phyloP scores from a whole-genome alignment of 2,888 invertebrate genomes.

The Heteromurus nitidus region DNA sequence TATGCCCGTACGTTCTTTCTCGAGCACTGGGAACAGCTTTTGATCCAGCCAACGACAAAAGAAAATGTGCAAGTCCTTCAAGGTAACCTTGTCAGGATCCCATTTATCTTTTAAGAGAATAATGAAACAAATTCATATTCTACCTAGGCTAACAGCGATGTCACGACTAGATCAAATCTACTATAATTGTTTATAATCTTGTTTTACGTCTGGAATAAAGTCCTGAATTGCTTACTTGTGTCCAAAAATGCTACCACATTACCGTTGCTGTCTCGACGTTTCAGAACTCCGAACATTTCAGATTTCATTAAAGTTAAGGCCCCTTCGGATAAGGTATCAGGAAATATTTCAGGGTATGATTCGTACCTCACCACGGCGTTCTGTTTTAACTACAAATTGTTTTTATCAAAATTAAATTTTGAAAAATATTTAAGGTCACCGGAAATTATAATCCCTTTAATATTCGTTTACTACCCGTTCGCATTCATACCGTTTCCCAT shows the following conservation, averaged over 20 bases:
- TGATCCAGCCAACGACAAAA: not conserved
- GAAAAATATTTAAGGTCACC: not conserved
- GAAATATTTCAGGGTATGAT: not conserved
- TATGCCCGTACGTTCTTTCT: conserved; percentile 22
- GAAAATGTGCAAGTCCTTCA: not conserved
- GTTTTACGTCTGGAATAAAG: too few relatives aligned
- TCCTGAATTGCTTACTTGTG: not conserved
- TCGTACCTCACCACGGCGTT: not conserved
- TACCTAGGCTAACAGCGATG: too few relatives aligned
- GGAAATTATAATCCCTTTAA: not conserved
- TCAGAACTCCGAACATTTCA: not conserved
- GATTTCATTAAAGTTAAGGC: too few relatives aligned
- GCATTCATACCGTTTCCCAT: conserved; percentile 20
- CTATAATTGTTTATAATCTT: too few relatives aligned
- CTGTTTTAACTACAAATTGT: not conserved
- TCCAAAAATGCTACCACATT: not conserved
- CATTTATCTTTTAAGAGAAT: not conserved
- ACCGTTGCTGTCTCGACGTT: not conserved
- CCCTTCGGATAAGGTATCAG: not conserved
- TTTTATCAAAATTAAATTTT: not conserved
- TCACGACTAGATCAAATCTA: too few relatives aligned
- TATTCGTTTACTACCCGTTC: too few relatives aligned
- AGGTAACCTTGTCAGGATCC: conserved; percentile 5
- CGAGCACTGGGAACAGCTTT: too few relatives aligned
- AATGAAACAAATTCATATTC: too few relatives aligned